These are phyloP conservation scores for Harpagoxenus sublaevis DNA, from an alignment of 2,888 invertebrate genomes.

Conservation along the genomic window DNA sequence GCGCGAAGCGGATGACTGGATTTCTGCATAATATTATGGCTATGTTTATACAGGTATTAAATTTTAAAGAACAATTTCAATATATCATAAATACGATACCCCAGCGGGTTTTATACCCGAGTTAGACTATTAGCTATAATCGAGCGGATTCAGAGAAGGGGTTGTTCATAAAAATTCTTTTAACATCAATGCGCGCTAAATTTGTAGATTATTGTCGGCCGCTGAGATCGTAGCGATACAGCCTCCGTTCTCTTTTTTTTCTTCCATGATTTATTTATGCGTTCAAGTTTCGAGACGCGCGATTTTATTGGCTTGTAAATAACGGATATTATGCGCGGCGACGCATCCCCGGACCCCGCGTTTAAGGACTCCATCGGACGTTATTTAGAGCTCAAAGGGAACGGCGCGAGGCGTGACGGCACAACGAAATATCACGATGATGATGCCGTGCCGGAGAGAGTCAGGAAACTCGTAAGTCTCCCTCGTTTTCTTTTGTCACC, in stretches of 20 bases:
- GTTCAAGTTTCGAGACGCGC: conserved; percentile 42
- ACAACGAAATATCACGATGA: conserved; percentile 31
- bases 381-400: conserved; percentile 60
- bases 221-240: not conserved
- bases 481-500: conserved; percentile 4
- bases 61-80: conserved; percentile 9
- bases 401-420: conserved; percentile 50
- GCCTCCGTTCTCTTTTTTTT: not conserved
- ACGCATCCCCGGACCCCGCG: conserved; percentile 38
- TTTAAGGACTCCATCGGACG: conserved; percentile 54
- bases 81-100: not conserved
- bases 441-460: not conserved
- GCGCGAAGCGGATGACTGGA: not conserved
- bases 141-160: not conserved
- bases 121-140: not conserved
- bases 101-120: not conserved
- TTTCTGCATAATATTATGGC: not conserved
- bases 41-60: not conserved
- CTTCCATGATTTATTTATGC: conserved; percentile 32
- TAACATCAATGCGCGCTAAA: conserved; percentile 26
- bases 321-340: conserved; percentile 62
- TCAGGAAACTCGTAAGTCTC: not conserved
- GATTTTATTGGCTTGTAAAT: conserved; percentile 68
- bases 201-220: conserved; percentile 6
- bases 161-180: conserved; percentile 7